Evolutionary conservation across 2,888 invertebrate genomes (phyloP).

Genomic region (Aethes cnicana): DNA sequence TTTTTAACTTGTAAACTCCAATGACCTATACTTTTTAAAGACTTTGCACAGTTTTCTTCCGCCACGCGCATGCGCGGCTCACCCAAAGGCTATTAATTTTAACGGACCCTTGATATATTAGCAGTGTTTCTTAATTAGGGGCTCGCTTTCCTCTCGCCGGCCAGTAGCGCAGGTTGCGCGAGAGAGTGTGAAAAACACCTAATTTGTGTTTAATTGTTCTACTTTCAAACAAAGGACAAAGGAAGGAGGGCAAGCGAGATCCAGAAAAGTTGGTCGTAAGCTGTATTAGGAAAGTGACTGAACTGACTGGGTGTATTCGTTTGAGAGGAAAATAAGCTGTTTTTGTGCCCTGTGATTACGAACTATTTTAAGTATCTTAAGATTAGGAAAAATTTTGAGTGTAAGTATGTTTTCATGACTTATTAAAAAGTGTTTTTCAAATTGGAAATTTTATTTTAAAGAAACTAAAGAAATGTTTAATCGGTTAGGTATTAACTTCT

Average conservation of each 20-base stretch:
- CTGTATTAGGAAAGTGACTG: not conserved
- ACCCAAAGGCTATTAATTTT: conserved; percentile 51
- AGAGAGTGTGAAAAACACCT: conserved; percentile 26
- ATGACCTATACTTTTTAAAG: conserved; percentile 14
- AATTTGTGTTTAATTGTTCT: conserved; percentile 20
- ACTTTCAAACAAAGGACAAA: conserved; percentile 25
- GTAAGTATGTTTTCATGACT: too few relatives aligned
- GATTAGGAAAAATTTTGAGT: too few relatives aligned
- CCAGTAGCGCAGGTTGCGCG: conserved; percentile 25
- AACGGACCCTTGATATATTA: conserved; percentile 53
- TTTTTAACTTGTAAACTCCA: too few relatives aligned
- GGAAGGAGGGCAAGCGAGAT: not conserved
- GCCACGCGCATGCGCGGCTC: conserved; percentile 42
- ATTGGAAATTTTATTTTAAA: too few relatives aligned
- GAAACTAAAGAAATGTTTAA: too few relatives aligned
- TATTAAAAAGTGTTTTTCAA: too few relatives aligned
- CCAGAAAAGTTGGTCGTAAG: not conserved
- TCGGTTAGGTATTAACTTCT: too few relatives aligned
- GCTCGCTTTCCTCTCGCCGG: conserved; percentile 42
- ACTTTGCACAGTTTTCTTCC: conserved; percentile 27
- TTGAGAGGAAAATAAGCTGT: not conserved
- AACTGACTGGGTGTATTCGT: not conserved
- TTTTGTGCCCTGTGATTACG: not conserved
- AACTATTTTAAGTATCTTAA: too few relatives aligned
- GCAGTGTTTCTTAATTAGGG: conserved; percentile 57